phyloP scores from a whole-genome alignment of 2,113 vertebrate species.

The Smithornis capensis region DNA sequence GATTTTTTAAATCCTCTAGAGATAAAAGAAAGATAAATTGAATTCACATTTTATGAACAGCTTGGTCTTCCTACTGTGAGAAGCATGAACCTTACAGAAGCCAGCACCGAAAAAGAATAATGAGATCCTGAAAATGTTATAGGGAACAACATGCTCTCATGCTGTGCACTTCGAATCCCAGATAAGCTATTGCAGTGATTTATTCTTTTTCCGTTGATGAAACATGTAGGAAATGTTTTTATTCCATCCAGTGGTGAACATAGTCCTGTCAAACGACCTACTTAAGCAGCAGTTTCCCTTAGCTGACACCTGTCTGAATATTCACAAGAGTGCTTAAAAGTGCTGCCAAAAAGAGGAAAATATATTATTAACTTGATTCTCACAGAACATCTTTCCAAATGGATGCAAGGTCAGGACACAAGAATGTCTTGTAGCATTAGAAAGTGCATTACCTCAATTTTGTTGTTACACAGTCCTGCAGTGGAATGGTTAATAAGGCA shows the following conservation, averaged over 20 bases:
- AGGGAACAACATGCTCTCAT: background rate
- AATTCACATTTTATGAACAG: background rate
- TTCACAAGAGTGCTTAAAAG: background rate
- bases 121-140: background rate
- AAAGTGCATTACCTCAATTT: background rate
- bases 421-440: background rate
- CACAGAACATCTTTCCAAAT: background rate
- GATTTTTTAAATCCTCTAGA: background rate
- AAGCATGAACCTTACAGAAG: background rate
- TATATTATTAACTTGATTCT: background rate
- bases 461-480: background rate
- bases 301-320: background rate
- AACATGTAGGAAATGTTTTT: background rate
- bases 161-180: background rate
- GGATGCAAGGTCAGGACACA: background rate
- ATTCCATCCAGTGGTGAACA: background rate
- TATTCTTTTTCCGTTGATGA: background rate
- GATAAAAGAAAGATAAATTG: background rate
- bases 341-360: background rate
- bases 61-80: background rate
- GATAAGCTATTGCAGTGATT: background rate
- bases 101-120: background rate
- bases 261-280: background rate
- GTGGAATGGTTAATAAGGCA: background rate
- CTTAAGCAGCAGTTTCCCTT: background rate